A percentile compares a stretch with the other conserved stretches of the same genome.
phyloP scores from a whole-genome alignment of 2,797 vertebrate species.

The Coendou prehensilis region DNA sequence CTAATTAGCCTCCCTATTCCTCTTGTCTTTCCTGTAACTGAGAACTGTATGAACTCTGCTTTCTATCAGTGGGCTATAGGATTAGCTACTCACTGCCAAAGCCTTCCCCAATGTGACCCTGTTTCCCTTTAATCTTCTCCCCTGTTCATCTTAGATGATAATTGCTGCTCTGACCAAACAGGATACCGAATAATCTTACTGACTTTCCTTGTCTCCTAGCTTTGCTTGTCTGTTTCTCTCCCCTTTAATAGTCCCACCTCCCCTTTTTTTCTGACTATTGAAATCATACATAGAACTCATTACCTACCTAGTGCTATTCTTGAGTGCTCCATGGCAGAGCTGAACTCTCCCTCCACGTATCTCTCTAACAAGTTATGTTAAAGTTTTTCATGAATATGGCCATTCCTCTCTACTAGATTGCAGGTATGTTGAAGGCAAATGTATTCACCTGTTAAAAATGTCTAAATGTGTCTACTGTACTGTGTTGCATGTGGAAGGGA shows the following conservation, averaged over 20 bases:
- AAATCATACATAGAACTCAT: not conserved
- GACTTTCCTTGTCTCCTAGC: not conserved
- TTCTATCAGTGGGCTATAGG: not conserved
- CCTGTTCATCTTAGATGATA: not conserved
- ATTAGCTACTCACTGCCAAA: not conserved
- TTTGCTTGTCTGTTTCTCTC: not conserved
- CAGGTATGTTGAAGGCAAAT: conserved; percentile 24
- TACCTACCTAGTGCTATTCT: not conserved
- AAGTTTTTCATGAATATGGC: not conserved
- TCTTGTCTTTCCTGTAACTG: not conserved
- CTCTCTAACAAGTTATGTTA: conserved; percentile 1
- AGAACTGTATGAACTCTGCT: not conserved
- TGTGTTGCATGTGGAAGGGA: not conserved
- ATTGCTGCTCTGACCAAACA: not conserved
- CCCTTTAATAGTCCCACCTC: not conserved
- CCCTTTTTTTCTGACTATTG: not conserved
- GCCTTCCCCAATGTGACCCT: not conserved
- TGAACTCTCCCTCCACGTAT: not conserved
- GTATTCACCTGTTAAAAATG: not conserved
- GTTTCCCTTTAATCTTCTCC: not conserved
- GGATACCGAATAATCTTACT: not conserved
- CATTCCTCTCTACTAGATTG: not conserved
- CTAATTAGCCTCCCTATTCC: not conserved
- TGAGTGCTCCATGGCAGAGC: not conserved
- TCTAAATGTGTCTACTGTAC: conserved; percentile 6